Evolutionary conservation across 2,797 vertebrate species (phyloP).

Genomic region (Anguilla pacifica): DNA sequence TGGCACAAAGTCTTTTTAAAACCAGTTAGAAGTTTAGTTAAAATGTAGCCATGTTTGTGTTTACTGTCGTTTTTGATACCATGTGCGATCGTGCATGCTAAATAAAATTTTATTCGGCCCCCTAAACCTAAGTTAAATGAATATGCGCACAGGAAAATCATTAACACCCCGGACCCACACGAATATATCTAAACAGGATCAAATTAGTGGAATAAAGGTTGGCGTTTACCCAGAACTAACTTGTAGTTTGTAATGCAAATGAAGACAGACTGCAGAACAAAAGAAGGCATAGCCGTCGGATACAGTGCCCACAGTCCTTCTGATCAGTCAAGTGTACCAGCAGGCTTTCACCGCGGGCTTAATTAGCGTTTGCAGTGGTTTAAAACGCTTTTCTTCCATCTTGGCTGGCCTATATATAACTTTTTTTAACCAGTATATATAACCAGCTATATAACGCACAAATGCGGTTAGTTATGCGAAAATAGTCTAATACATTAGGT

Average conservation of each 20-base stretch:
- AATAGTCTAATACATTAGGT: not conserved
- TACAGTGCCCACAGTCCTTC: slow-evolving; percentile 36
- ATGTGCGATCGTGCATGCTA: not conserved
- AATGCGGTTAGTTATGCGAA: not conserved
- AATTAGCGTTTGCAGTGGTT: slow-evolving; percentile 54
- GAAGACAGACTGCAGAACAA: slow-evolving; percentile 51
- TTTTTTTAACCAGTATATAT: not conserved
- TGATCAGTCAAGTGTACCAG: slow-evolving; percentile 59
- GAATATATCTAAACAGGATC: not conserved
- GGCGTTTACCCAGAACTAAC: not conserved
- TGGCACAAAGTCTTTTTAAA: not conserved
- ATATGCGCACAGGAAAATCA: not conserved
- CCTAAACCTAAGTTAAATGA: not conserved
- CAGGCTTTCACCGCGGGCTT: slow-evolving; percentile 53
- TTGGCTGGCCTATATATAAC: slow-evolving; percentile 27
- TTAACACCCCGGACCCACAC: not conserved
- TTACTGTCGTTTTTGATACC: not conserved
- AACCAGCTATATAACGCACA: not conserved
- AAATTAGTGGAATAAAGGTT: slow-evolving; percentile 3
- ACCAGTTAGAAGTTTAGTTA: not conserved
- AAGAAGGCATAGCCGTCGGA: slow-evolving; percentile 47
- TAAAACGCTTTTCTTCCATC: slow-evolving; percentile 55
- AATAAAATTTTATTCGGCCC: not conserved
- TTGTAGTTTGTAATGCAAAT: slow-evolving; percentile 22
- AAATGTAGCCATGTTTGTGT: not conserved